Conservation (phyloP, 1,140 invertebrate species). For the Gryllus bimaculatus region DNA sequence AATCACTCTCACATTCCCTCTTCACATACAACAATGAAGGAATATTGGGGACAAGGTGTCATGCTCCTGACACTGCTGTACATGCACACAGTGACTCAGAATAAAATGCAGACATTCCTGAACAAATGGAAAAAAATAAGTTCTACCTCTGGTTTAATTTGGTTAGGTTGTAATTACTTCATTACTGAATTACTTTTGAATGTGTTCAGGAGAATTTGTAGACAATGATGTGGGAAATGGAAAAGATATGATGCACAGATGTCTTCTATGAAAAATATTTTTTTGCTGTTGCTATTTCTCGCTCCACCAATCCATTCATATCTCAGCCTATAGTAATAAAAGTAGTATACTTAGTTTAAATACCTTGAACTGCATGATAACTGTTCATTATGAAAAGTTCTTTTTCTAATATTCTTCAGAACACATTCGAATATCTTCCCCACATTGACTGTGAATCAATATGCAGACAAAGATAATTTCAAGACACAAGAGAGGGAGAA, state of each 20-base stretch:
- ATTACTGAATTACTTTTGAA: background rate
- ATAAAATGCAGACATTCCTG: too few relatives aligned
- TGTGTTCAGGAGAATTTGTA: background rate
- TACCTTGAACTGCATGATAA: background rate
- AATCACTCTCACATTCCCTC: conserved; percentile 11
- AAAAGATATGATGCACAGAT: background rate
- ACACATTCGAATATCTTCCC: background rate
- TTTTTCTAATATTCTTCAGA: background rate
- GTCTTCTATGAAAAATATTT: background rate
- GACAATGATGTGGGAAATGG: background rate
- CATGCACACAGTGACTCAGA: background rate
- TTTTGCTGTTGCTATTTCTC: background rate
- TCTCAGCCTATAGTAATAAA: background rate
- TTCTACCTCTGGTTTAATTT: background rate
- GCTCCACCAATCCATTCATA: background rate
- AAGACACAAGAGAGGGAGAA: background rate
- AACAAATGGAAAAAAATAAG: too few relatives aligned
- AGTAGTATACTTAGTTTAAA: background rate
- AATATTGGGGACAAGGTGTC: background rate
- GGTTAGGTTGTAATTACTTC: background rate
- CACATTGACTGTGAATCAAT: background rate
- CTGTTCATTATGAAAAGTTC: background rate
- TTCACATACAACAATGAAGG: background rate
- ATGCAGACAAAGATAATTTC: too few relatives aligned
- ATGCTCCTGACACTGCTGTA: background rate